Base-by-base conservation (phyloP, 2,888 invertebrate species). In the Emesis furor region DNA sequence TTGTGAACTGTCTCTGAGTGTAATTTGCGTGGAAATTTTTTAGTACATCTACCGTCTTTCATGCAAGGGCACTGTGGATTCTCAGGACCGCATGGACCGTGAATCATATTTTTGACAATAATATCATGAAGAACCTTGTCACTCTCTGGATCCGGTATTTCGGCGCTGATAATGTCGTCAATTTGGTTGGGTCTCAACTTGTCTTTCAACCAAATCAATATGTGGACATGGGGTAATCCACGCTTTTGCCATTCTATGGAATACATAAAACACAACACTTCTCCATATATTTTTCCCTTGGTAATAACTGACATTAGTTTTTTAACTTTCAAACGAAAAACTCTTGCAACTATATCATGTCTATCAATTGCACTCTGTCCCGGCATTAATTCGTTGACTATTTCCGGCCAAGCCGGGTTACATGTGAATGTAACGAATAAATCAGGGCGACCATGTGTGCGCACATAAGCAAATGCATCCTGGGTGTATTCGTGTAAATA, bases 401-500 rank as follows among this genome's bases (percentile, higher is more conserved):
- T 71, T 74, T 85, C 79, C 4, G 73, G 17, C 86, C 82, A 84
- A 30, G 37, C 5, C 5, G 84, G 77, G 39, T 85, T 85, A 42
- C 82, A 85, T 0, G 83, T 82, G n/a, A 84, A 78, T 4, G 79
- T 91, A 0, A 91, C 84, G 69, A 91, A 91, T 32, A 91, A 73
- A 79, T 90, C 89, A 35, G 90, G 90, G 24, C 83, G 78, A 10
- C 90, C 90, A 59, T 80, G 51, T 4, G 39, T 80, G n/a, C 90
- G 87, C n/a, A 91, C 91, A 80, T 91, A 92, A 12, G 89, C 73
- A 79, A 91, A 88, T 6, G 90, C 90, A 84, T 92, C 91, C 73
- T 91, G 86, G 0, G 88, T 86, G 24, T 88, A 86, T 83, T 92
- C 90, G 71, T 92, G 91, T 78, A 92, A 86, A 78, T 91, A 90